These are phyloP conservation scores for Campoplex capitator DNA, from an alignment of 2,888 invertebrate genomes.

Conservation along the genomic window DNA sequence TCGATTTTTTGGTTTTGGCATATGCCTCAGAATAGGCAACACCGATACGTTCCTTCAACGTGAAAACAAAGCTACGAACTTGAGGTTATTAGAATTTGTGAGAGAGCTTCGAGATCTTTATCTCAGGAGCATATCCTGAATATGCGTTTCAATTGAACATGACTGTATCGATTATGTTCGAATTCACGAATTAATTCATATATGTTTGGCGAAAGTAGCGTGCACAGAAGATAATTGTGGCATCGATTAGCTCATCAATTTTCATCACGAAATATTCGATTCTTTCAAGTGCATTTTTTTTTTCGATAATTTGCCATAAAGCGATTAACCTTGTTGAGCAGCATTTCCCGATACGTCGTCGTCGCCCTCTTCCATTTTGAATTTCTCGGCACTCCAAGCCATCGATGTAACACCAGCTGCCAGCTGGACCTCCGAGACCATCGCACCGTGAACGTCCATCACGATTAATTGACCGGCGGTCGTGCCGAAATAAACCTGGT, in stretches of 20 bases:
- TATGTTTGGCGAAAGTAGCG: too few species aligned
- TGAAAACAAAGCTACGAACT: too few species aligned
- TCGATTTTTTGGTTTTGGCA: too few species aligned
- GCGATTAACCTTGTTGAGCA: conserved; percentile 74
- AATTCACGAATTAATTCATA: not conserved
- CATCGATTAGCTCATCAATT: not conserved
- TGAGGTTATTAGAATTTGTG: too few species aligned
- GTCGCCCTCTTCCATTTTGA: conserved; percentile 98
- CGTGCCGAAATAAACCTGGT: conserved; percentile 96
- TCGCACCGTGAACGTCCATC: conserved; percentile 98
- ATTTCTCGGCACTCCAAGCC: conserved; percentile 99
- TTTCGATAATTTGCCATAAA: conserved; percentile 17
- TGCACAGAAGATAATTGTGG: not conserved
- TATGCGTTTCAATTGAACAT: too few species aligned
- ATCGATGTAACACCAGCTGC: conserved; percentile 92
- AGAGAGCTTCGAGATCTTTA: too few species aligned
- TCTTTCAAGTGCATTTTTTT: conserved; percentile 2
- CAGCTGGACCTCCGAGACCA: conserved; percentile 93
- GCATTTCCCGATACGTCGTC: conserved; percentile 86
- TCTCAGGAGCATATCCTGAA: too few species aligned
- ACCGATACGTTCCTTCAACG: too few species aligned
- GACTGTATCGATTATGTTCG: not conserved
- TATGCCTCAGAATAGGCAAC: too few species aligned
- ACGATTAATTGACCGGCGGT: conserved; percentile 97
- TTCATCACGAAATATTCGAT: not conserved